Conservation (phyloP, 2,113 vertebrate species). For the Calyptomena viridis region DNA sequence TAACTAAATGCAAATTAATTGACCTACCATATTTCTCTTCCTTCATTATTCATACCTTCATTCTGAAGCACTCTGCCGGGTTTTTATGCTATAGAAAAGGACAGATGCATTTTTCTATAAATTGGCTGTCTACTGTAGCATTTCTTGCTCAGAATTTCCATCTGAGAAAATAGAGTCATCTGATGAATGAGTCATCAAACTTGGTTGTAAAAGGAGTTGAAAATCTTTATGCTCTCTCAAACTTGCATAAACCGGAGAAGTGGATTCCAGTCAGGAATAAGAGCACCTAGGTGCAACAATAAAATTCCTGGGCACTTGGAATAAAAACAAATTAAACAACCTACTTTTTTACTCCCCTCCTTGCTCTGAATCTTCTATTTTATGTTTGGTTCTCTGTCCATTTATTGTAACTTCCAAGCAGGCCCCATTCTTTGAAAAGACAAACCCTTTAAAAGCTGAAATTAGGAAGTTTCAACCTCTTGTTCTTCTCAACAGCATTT, state of each 20-base stretch:
- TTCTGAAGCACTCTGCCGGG: background rate
- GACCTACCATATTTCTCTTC: background rate
- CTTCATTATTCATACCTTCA: background rate
- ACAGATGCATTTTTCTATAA: background rate
- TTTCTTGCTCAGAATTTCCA: background rate
- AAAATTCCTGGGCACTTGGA: background rate
- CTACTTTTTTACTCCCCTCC: background rate
- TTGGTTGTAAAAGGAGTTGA: background rate
- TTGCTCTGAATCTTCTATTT: background rate
- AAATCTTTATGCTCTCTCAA: background rate
- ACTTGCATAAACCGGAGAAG: background rate
- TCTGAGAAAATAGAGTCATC: slow-evolving; percentile 17
- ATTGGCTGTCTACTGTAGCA: background rate
- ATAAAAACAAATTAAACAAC: background rate
- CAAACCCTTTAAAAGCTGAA: background rate
- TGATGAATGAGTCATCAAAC: slow-evolving; percentile 28
- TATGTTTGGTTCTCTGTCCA: background rate
- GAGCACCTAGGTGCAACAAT: background rate
- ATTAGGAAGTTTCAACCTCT: background rate
- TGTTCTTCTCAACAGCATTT: background rate
- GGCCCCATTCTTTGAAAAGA: background rate
- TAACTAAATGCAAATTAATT: background rate
- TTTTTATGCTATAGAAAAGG: background rate
- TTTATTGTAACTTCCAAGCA: background rate
- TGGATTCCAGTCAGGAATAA: background rate